A percentile compares a stretch with the other conserved stretches of the same genome.
These are phyloP conservation scores for Gyps fulvus DNA, from an alignment of 2,113 vertebrate species.

Conservation along the genomic window DNA sequence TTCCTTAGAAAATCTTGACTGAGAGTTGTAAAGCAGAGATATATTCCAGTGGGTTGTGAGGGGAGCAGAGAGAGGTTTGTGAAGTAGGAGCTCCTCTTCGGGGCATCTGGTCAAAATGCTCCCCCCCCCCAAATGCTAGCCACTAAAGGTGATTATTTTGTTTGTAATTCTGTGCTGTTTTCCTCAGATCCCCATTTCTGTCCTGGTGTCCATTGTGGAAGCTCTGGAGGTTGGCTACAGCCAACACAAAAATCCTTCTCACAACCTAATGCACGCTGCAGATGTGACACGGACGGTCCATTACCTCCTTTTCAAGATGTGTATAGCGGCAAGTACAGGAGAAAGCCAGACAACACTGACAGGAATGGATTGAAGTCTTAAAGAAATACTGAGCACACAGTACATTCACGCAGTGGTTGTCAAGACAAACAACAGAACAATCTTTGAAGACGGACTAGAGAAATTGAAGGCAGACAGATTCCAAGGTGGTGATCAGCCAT, in stretches of 20 bases:
- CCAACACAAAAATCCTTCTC: too few relatives aligned
- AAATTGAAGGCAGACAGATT: not conserved
- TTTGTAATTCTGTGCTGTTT: not conserved
- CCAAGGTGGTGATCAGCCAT: not conserved
- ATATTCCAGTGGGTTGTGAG: not conserved
- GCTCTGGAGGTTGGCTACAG: too few relatives aligned
- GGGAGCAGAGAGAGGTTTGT: not conserved
- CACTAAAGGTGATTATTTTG: not conserved
- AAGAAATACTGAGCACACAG: not conserved
- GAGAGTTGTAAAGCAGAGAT: not conserved
- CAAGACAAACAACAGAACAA: not conserved
- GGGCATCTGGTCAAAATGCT: not conserved
- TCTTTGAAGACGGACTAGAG: not conserved
- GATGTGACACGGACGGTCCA: too few relatives aligned
- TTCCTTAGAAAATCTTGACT: not conserved
- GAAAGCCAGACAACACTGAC: too few relatives aligned
- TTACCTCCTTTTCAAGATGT: too few relatives aligned
- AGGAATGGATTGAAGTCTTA: not conserved
- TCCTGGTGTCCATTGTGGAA: conserved; percentile 86
- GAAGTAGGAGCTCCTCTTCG: not conserved
- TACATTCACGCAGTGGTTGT: not conserved
- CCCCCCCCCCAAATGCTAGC: not conserved
- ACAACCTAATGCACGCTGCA: too few relatives aligned
- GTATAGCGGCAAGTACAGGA: too few relatives aligned
- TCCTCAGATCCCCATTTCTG: conserved; percentile 88